Evolutionary conservation across 2,797 vertebrate species (phyloP).

Genomic region (Triplophysa yarkandensis): DNA sequence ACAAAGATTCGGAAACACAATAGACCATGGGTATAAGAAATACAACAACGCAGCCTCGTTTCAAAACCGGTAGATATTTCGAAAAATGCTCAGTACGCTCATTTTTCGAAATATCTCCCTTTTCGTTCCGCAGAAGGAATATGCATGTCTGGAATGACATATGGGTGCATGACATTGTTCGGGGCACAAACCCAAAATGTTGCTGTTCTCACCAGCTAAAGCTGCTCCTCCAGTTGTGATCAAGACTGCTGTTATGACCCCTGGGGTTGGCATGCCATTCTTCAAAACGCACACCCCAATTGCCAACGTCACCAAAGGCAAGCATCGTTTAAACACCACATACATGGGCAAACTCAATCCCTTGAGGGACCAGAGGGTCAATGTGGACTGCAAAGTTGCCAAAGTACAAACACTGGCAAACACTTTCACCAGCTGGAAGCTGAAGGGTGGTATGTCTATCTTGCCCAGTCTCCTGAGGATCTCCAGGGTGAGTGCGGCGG

Average conservation of each 20-base stretch:
- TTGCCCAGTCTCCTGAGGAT: conserved; percentile 82
- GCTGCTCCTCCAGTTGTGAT: conserved; percentile 94
- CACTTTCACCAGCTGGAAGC: conserved; percentile 83
- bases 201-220: conserved; percentile 80
- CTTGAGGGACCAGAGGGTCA: conserved; percentile 92
- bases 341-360: conserved; percentile 98
- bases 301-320: conserved; percentile 90
- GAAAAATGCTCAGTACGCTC: too few species aligned
- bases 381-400: conserved; percentile 92
- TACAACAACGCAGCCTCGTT: too few species aligned
- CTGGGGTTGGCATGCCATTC: conserved; percentile 87
- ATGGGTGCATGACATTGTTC: too few species aligned
- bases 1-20: background rate
- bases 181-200: background rate
- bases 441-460: conserved; percentile 88
- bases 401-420: conserved; percentile 86
- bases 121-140: too few species aligned
- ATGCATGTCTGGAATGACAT: too few species aligned
- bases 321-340: conserved; percentile 95
- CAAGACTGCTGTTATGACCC: conserved; percentile 85
- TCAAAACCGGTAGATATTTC: too few species aligned
- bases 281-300: conserved; percentile 89
- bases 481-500: conserved; percentile 87
- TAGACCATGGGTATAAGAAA: background rate
- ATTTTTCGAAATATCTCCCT: too few species aligned